Conservation (phyloP, 2,113 vertebrate genomes). For the Bubalus kerabau region DNA sequence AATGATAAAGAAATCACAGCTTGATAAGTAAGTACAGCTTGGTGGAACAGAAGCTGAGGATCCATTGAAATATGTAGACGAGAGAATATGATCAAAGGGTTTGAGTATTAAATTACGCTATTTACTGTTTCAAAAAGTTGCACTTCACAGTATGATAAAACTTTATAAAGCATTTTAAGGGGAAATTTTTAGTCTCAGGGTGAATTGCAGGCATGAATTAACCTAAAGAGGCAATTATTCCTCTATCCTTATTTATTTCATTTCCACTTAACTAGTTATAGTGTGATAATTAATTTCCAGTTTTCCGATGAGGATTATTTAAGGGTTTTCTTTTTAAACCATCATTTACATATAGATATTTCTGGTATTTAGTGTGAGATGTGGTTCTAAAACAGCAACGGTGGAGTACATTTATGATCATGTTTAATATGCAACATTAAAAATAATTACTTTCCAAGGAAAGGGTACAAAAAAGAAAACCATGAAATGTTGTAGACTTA, state of each 20-base stretch:
- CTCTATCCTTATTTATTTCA: neutral
- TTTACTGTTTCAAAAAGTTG: neutral
- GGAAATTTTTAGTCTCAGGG: neutral
- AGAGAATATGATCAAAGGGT: neutral
- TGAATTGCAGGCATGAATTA: neutral
- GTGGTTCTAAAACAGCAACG: neutral
- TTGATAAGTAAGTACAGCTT: neutral
- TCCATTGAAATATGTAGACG: neutral
- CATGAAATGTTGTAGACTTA: neutral
- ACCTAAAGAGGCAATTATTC: neutral
- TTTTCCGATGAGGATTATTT: constrained; percentile 14
- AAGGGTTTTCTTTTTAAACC: neutral
- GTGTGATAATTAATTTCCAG: constrained; percentile 23
- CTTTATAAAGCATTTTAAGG: neutral
- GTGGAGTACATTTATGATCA: neutral
- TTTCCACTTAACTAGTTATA: constrained; percentile 22
- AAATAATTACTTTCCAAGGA: constrained; percentile 33
- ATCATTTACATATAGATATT: constrained; percentile 26
- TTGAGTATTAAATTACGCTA: neutral
- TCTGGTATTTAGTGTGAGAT: neutral
- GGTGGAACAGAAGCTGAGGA: neutral
- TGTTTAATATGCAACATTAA: constrained; percentile 28
- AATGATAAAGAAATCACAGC: neutral
- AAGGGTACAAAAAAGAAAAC: neutral
- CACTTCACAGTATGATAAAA: neutral